Evolutionary conservation across 2,113 vertebrate species (phyloP), one percentile per base, ranked within the genome.

Genomic region (Grus americana): DNA sequence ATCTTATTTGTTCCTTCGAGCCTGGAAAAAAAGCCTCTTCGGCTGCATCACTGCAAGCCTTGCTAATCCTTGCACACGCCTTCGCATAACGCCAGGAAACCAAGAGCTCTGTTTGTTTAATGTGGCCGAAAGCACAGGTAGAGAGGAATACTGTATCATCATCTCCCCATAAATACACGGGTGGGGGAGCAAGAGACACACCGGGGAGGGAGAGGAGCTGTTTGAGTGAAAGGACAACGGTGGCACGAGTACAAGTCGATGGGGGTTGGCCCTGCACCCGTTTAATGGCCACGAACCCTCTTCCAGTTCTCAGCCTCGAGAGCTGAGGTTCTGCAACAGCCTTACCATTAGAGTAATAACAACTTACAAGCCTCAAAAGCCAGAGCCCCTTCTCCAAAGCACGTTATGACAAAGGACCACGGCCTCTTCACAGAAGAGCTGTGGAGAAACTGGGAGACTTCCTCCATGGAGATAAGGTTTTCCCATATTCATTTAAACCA

Each of bases 351-450:
- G 12, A 42, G 30, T 4, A 59, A 49, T 4, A 59, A 49, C 50
- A 63, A 16, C 21, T 46, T 20, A 7, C 18, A 70, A 70, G 36
- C 36, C 49, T 74, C 79, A 84, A 79, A 91, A 87, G 54, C 42
- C 47, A 50, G 54, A 91, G 42, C 10, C 12, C 2, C 34, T 50
- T 52, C 29, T 83, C 57, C 68, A 42, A 47, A 75, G 16, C 14
- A 22, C 2, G 0, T 50, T 44, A 24, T 3, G 15, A 22, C 24
- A 38, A 15, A 52, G 55, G 16, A 44, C 32, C 16, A 24, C 0
- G 0, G 34, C 47, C 65, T 46, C n/a, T 46, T 58, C 49, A 12
- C 21, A 42, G 40, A 42, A 42, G 40, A 42, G 12, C 40, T 42
- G 40, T 42, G 40, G 40, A 42, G 40, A 42, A 65, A 57, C 19